Base-by-base conservation (phyloP, 2,888 invertebrate genomes). In the Parnassius apollo region DNA sequence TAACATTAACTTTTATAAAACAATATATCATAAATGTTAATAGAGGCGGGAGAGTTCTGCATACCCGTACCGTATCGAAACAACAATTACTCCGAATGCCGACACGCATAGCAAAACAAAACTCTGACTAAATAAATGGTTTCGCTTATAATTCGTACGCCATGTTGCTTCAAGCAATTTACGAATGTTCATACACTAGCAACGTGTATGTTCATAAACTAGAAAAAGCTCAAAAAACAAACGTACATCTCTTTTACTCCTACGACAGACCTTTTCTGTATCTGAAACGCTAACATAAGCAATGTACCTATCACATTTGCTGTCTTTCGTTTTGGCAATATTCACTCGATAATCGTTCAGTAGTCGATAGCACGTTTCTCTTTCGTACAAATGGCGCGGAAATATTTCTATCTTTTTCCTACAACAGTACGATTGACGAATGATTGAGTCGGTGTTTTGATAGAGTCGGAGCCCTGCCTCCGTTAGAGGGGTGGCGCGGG, bases 361-460 rank as follows among this genome's bases (percentile, higher is more conserved):
- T 80, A 70, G 70, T 69, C 70, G 64, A 68, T 71, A 71, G 70
- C 76, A 76, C 74, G 74, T 75, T 73, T 83, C 84, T 84, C 83
- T 80, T 73, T 86, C 83, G 72, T 69, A 69, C 81, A 66, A 74
- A 68, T 68, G 68, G 59, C 63, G 67, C 71, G 69, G 68, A 65
- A 61, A 75, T 81, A 75, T 80, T 77, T 79, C 81, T 76, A 77
- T 88, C 88, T 85, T 86, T 80, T 73, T 88, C 82, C 62, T 74
- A 73, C 82, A 64, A 69, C 71, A 71, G 74, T 78, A 82, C 77
- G 81, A 88, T 85, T 87, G 85, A 89, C 85, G 86, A 86, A 86
- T 87, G 86, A 88, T 87, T 84, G 86, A 86, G 81, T 78, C 75
- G 77, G 74, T 77, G 73, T 80, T 78, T 82, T 77, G 84, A 85